Conservation (phyloP, 1,140 invertebrate species). For the Orchestia grillus region DNA sequence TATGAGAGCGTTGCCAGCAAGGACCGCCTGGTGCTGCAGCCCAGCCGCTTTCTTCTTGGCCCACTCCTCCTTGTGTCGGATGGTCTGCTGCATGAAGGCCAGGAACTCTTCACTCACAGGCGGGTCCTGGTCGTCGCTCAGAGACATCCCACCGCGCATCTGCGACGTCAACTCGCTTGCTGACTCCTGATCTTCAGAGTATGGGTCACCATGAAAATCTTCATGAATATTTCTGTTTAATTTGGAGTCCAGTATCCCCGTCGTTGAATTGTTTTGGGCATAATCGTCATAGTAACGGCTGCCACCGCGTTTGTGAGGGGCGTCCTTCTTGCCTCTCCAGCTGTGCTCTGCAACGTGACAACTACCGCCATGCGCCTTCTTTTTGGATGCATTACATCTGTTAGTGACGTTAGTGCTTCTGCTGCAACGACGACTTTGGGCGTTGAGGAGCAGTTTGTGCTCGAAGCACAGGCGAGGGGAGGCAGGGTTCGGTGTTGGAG, state of each 20-base stretch:
- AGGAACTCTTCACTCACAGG: conserved; percentile 36
- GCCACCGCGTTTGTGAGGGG: neutral
- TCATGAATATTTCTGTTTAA: neutral
- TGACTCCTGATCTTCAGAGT: neutral
- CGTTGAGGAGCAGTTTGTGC: neutral
- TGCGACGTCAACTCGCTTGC: conserved; percentile 17
- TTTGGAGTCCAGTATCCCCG: neutral
- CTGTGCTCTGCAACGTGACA: neutral
- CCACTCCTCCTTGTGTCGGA: conserved; percentile 37
- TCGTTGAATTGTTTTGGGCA: no score
- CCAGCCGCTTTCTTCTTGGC: neutral
- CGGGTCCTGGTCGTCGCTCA: neutral
- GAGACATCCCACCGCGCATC: conserved; percentile 26
- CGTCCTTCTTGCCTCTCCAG: neutral
- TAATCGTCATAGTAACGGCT: neutral
- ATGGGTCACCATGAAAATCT: neutral
- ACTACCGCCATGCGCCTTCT: neutral
- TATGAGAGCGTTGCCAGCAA: neutral
- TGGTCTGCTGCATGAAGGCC: conserved; percentile 47
- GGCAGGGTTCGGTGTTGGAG: neutral
- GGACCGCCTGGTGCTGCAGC: neutral
- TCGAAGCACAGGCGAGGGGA: neutral
- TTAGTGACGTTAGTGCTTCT: neutral
- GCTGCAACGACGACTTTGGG: neutral
- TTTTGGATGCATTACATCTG: neutral